Percentiles rank a stretch among this genome's conserved stretches.
Evolutionary conservation across 2,888 invertebrate species (phyloP).

Genomic region (Drosophila affinis): DNA sequence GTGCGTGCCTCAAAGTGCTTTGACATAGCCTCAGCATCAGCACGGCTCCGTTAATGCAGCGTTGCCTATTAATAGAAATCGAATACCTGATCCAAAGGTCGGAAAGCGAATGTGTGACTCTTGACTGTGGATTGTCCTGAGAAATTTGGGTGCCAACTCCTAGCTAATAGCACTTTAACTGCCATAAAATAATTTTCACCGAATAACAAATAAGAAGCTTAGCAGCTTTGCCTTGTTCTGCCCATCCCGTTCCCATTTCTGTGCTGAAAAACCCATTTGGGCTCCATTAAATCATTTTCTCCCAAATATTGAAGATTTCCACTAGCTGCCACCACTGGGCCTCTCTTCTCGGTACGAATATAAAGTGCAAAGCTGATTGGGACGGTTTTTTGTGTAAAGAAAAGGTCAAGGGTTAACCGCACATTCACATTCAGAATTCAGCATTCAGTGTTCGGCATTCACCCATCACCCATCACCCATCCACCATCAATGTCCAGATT

Average conservation of each 20-base stretch:
- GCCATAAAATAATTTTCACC: background rate
- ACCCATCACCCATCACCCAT: background rate
- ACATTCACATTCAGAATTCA: slow-evolving; percentile 9
- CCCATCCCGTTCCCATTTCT: no score
- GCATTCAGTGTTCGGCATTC: slow-evolving; percentile 2
- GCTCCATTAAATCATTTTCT: background rate
- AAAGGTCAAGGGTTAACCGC: slow-evolving; percentile 35
- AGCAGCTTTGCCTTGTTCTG: background rate
- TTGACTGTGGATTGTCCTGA: slow-evolving; percentile 14
- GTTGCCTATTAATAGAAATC: slow-evolving; percentile 34
- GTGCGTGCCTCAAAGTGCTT: background rate
- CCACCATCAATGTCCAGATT: slow-evolving; percentile 7
- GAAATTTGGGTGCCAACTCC: slow-evolving; percentile 3
- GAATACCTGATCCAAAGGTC: background rate
- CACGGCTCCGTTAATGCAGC: slow-evolving; percentile 5
- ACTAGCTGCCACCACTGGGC: background rate
- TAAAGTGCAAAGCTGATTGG: background rate
- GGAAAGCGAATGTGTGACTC: no score
- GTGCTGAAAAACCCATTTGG: background rate
- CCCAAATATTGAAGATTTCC: background rate
- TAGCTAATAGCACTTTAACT: background rate
- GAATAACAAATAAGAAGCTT: background rate
- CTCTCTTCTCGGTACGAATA: background rate
- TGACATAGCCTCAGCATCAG: background rate
- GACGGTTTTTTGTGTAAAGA: slow-evolving; percentile 3